Conservation (phyloP, 2,113 vertebrate species). For the Trinectes maculatus region DNA sequence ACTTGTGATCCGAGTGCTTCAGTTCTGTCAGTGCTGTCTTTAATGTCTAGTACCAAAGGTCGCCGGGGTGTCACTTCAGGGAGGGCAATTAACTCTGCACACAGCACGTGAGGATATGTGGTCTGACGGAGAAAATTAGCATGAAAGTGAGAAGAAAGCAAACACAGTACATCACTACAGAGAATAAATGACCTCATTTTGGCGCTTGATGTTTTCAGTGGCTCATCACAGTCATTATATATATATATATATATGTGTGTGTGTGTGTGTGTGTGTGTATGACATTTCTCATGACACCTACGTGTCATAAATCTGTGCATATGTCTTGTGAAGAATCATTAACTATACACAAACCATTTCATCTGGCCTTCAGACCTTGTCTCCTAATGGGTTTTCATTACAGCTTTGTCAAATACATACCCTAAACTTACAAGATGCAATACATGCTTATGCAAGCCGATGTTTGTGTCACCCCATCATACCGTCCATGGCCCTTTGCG, state of each 20-base stretch:
- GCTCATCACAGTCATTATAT: not conserved
- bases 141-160: constrained; percentile 32
- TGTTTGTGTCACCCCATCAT: constrained; percentile 11
- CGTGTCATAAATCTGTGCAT: not conserved
- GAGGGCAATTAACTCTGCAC: constrained; percentile 35
- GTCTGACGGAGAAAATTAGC: constrained; percentile 34
- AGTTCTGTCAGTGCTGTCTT: not conserved
- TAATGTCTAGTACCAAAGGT: constrained; percentile 35
- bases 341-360: not conserved
- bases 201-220: not conserved
- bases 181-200: constrained; percentile 29
- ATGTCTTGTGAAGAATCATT: not conserved
- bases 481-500: constrained; percentile 23
- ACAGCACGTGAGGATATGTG: constrained; percentile 28
- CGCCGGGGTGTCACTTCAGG: constrained; percentile 16
- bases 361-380: not conserved
- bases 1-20: too few species aligned
- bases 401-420: constrained; percentile 19
- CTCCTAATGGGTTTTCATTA: too few species aligned
- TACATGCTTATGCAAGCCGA: not conserved
- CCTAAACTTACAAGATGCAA: constrained; percentile 7
- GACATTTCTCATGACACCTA: not conserved
- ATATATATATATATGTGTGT: not conserved
- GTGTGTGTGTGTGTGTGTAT: not conserved
- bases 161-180: not conserved